Conservation (phyloP, 1,140 invertebrate species). For the Megalopta genalis region DNA sequence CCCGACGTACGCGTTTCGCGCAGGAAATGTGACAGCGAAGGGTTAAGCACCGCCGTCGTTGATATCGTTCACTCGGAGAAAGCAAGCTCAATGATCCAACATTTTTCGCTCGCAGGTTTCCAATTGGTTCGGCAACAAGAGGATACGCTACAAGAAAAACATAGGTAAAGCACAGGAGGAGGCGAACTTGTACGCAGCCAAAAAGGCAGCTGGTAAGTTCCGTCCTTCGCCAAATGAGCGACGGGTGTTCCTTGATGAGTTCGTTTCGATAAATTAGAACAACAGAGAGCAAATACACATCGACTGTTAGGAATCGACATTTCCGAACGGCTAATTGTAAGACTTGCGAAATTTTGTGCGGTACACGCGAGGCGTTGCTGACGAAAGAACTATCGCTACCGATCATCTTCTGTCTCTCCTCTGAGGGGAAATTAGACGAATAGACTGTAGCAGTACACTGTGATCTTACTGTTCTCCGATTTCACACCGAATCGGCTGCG, state of each 20-base stretch:
- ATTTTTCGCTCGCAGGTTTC: slow-evolving; percentile 85
- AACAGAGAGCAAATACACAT: not conserved
- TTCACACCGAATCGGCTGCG: no score
- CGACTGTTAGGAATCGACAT: not conserved
- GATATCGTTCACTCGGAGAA: no score
- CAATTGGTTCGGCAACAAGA: slow-evolving; percentile 99
- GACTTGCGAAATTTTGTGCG: not conserved
- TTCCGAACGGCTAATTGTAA: slow-evolving; percentile 14
- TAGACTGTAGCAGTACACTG: no score
- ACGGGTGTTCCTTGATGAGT: slow-evolving; percentile 58
- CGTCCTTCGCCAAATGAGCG: slow-evolving; percentile 51
- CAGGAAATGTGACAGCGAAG: no score
- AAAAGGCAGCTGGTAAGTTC: slow-evolving; percentile 95
- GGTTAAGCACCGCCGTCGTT: no score
- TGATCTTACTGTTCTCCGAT: no score
- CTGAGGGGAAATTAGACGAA: no score
- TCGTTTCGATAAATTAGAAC: slow-evolving; percentile 40
- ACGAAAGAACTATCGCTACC: not conserved
- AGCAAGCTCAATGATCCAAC: no score
- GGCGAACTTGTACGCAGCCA: slow-evolving; percentile 99
- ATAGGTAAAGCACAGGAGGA: slow-evolving; percentile 99
- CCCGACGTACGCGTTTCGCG: no score
- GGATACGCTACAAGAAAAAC: slow-evolving; percentile 99
- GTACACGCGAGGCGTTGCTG: slow-evolving; percentile 4
- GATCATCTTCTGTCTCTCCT: no score